Base-by-base conservation (phyloP, 2,888 invertebrate species). In the Drosophila conformis region DNA sequence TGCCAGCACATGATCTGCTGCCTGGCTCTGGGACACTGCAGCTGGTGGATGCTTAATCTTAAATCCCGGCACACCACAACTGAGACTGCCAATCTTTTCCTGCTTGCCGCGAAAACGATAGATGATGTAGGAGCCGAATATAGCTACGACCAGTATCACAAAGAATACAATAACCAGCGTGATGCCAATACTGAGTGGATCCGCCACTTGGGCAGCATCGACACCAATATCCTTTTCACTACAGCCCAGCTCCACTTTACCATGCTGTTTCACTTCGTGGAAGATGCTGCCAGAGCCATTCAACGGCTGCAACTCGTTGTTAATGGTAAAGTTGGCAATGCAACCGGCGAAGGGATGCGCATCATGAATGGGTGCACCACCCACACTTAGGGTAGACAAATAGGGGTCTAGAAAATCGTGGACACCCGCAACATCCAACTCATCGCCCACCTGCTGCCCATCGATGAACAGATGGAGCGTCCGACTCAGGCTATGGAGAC, bases 121-220 rank as follows among this genome's bases (percentile, higher is more conserved):
- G 48, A 98, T 97, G n/a, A 98, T 95, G 90, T 98, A 98, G 56
- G 98, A 98, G 27, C 97, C 97, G 66, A 97, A 94, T 86, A 98
- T 98, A 18, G 98, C 98, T 15, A 98, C 96, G 59, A 98, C 94
- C 18, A 98, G 94, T 70, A 98, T 96, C 8, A 97, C 96, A 91
- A 99, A 98, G 94, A 99, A 98, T 31, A 98, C 97, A 75, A 98
- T 97, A 27, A 99, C 98, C 38, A 99, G 94, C 1, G 98, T 98
- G 69, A 99, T 96, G 62, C 98, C 99, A 73, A 98, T 97, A 89
- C 97, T 97, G 11, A 99, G 94, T 0, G 98, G 98, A 93, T 97
- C 97, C 4, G 97, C 96, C 6, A 96, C 96, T 79, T 96, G 95
- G 0, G 96, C 95, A 2, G 96, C 95, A 33, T 97, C 97, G 42